A percentile compares a stretch with the other conserved stretches of the same genome.
These are phyloP conservation scores for Andrena haemorrhoa DNA, from an alignment of 2,888 invertebrate species.

Conservation along the genomic window DNA sequence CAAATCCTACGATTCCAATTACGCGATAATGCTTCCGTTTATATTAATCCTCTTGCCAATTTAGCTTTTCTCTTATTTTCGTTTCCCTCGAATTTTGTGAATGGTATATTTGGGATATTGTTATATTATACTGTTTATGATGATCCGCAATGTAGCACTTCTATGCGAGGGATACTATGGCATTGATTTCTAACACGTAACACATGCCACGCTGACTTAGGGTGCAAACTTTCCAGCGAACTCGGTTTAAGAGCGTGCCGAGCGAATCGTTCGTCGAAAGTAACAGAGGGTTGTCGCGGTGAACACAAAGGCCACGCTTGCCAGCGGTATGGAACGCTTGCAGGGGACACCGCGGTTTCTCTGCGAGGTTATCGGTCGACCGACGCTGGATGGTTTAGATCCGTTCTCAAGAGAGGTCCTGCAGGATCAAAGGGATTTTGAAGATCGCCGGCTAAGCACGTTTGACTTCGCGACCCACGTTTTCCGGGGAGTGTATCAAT, in stretches of 20 bases:
- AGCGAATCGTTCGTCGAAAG: conserved; percentile 66
- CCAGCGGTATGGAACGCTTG: conserved; percentile 52
- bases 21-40: not conserved
- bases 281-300: conserved; percentile 67
- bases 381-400: conserved; percentile 57
- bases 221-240: conserved; percentile 68
- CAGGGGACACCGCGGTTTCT: conserved; percentile 45
- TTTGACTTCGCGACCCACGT: conserved; percentile 66
- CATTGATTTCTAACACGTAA: conserved; percentile 56
- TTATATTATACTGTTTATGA: not conserved
- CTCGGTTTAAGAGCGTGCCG: conserved; percentile 58
- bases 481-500: conserved; percentile 66
- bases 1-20: not conserved
- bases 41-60: not conserved
- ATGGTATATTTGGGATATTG: too few relatives aligned
- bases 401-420: conserved; percentile 60
- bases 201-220: conserved; percentile 59
- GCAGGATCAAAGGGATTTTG: conserved; percentile 61
- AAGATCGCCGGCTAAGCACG: conserved; percentile 66
- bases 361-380: conserved; percentile 46
- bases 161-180: conserved; percentile 11
- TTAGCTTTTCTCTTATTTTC: too few relatives aligned
- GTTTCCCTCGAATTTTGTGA: too few relatives aligned
- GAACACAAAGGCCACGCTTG: conserved; percentile 69
- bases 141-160: conserved; percentile 3